These are phyloP conservation scores for Chiridota heheva DNA, from an alignment of 35 echinoderm and acorn worm species.

Conservation along the genomic window DNA sequence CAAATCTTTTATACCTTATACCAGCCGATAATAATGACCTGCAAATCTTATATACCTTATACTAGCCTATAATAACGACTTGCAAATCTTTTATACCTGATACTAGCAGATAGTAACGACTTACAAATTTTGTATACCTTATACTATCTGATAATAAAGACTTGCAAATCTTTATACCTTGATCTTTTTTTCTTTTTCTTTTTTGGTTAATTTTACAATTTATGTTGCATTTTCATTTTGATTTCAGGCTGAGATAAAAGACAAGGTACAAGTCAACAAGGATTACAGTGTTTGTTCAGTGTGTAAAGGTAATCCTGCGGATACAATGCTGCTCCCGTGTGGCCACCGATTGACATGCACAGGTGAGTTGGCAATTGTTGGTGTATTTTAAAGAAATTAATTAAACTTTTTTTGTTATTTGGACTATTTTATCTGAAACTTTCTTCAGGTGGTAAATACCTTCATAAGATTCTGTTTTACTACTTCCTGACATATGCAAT, in stretches of 20 bases:
- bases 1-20: too few relatives aligned
- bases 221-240: too few relatives aligned
- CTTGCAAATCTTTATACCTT: background rate
- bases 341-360: slow-evolving; percentile 72
- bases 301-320: slow-evolving; percentile 69
- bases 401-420: too few relatives aligned
- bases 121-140: background rate
- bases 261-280: slow-evolving; percentile 29
- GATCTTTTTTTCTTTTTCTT: background rate
- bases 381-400: too few relatives aligned
- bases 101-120: too few relatives aligned
- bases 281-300: slow-evolving; percentile 45
- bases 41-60: too few relatives aligned
- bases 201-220: background rate
- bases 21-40: too few relatives aligned
- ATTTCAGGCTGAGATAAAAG: slow-evolving; percentile 56
- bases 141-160: background rate
- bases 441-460: too few relatives aligned
- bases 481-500: too few relatives aligned
- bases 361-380: slow-evolving; percentile 56
- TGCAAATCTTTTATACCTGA: background rate
- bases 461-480: too few relatives aligned
- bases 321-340: slow-evolving; percentile 81
- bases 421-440: too few relatives aligned
- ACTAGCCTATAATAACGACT: background rate